Percentiles rank a stretch among this genome's conserved stretches.
Evolutionary conservation across 2,888 invertebrate species (phyloP).

Genomic region (Rhogogaster chlorosoma): DNA sequence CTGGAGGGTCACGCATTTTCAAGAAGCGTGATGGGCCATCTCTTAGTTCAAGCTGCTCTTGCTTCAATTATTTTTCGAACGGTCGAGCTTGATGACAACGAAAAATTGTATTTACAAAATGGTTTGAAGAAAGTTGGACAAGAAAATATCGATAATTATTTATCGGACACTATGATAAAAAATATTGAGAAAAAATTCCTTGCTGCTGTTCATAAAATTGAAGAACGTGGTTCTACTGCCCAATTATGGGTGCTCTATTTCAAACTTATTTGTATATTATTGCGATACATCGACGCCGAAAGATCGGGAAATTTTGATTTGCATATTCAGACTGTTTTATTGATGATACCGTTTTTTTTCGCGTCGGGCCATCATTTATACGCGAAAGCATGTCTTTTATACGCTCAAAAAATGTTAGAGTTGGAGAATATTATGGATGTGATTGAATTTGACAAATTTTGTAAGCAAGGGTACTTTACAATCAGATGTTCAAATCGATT

Average conservation of each 20-base stretch:
- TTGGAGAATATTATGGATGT: conserved; percentile 58
- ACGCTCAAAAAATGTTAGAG: conserved; percentile 64
- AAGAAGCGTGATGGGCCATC: too few relatives aligned
- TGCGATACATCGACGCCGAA: conserved; percentile 67
- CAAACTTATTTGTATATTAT: conserved; percentile 61
- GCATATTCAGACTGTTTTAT: conserved; percentile 59
- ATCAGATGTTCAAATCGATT: conserved; percentile 60
- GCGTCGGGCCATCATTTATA: conserved; percentile 64
- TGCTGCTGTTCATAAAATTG: conserved; percentile 36
- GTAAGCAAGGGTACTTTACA: conserved; percentile 58
- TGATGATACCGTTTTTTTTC: conserved; percentile 59
- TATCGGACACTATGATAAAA: conserved; percentile 51
- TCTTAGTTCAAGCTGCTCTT: too few relatives aligned
- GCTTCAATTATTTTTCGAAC: too few relatives aligned
- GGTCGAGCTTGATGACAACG: too few relatives aligned
- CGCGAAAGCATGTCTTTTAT: conserved; percentile 64
- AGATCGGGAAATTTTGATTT: conserved; percentile 66
- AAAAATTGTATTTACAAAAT: too few relatives aligned
- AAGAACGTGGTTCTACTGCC: conserved; percentile 60
- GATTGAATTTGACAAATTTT: conserved; percentile 58
- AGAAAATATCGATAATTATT: neutral
- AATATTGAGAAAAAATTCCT: conserved; percentile 40
- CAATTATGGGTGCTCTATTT: conserved; percentile 66
- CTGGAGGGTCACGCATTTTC: too few relatives aligned
- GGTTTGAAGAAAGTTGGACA: too few relatives aligned